Base-by-base conservation (phyloP, 2,888 invertebrate species). In the Rhagophthalmus giganteus region DNA sequence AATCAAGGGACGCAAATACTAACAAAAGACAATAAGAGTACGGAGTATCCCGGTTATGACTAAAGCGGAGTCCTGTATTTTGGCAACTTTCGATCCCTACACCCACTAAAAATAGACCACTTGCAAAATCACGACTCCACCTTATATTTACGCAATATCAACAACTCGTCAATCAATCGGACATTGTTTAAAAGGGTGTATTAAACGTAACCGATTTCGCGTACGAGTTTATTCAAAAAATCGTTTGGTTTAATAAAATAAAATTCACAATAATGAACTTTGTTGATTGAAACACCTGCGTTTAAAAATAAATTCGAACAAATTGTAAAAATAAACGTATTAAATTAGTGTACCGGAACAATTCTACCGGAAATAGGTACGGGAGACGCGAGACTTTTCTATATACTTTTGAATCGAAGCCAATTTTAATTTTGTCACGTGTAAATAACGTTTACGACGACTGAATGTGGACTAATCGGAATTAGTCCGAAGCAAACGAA, bases 1-100 rank as follows among this genome's bases (percentile, higher is more conserved):
- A 51, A 51, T 50, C 13, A 14, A 14, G 15, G 8, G 34, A 42
- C 15, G 33, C 20, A 24, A 32, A 47, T 27, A 33, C 6, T 11
- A 39, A 26, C 25, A 37, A 20, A 35, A 31, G 42, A 50, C 50
- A 50, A 50, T 50, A 44, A 49, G 39, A 50, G 38, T 47, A 28
- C 47, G 62, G 65, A 64, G 65, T 68, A 67, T 67, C 67, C 65
- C 67, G 64, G 59, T 62, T 66, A 71, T 71, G 69, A 72, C 70
- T 71, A 71, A 72, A 66, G 56, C 58, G 58, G 59, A 57, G 58
- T 62, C 65, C 61, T 56, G 46, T 52, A 65, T 70, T 73, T 72
- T 70, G 70, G 71, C 70, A 69, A 64, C 61, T 61, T 55, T 54
- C 41, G 54, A 59, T 51, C 54, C 54, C 51, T 58, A 59, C 60